These are phyloP conservation scores for Onchidella celtica DNA, from an alignment of 2,888 invertebrate species.

Conservation along the genomic window DNA sequence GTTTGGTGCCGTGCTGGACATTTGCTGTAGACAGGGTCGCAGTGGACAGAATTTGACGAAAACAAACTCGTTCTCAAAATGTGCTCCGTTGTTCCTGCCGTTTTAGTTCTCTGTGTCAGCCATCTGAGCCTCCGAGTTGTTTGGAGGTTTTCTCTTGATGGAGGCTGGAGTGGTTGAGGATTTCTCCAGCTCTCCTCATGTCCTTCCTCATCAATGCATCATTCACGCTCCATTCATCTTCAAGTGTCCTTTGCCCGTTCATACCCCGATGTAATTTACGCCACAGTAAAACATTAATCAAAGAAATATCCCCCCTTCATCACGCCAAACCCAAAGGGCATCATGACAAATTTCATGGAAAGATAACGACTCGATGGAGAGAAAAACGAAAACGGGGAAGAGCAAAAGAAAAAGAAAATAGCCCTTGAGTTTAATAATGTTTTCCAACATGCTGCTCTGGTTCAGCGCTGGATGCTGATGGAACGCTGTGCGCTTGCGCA, in stretches of 20 bases:
- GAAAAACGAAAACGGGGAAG: conserved; percentile 1
- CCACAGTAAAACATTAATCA: conserved; percentile 46
- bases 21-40: too few species aligned
- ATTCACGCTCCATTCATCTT: conserved; percentile 37
- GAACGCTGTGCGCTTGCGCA: conserved; percentile 6
- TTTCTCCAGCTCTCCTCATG: too few species aligned
- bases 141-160: neutral
- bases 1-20: too few species aligned
- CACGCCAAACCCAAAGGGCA: conserved; percentile 29
- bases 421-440: conserved; percentile 27
- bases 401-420: neutral
- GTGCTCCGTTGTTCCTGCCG: too few species aligned
- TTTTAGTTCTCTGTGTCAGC: too few species aligned
- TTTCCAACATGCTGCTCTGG: conserved; percentile 28
- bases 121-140: too few species aligned
- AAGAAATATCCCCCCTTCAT: conserved; percentile 43
- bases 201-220: conserved; percentile 42
- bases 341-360: conserved; percentile 37
- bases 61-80: too few species aligned
- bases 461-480: neutral
- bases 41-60: too few species aligned
- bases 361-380: conserved; percentile 25
- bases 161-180: neutral
- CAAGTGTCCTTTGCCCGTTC: conserved; percentile 12
- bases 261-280: conserved; percentile 39